Base-by-base conservation (phyloP, 1,140 invertebrate genomes). In the Drosophila triauraria region DNA sequence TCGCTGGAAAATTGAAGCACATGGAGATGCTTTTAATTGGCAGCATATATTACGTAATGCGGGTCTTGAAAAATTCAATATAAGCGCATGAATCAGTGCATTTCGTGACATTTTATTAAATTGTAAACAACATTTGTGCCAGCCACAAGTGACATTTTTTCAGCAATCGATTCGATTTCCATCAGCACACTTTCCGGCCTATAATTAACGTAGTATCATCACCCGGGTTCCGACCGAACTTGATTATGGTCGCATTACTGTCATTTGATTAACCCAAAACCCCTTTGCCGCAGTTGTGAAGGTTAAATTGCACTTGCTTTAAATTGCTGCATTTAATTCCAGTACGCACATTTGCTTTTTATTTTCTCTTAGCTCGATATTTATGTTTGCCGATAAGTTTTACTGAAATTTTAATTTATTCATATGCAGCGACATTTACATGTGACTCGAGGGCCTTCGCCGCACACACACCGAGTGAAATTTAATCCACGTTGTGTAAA, bases 341-440 rank as follows among this genome's bases (percentile, higher is more conserved):
- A 54, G 50, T 61, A 30, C 6, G 23, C 10, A 25, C 44, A 38
- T 58, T 54, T 48, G 30, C 23, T 69, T 32, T 51, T 43, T 51
- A 35, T 74, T 56, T 58, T 32, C 20, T 30, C 44, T 56, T 61
- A 20, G n/a, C 27, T 51, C 23, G 1, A 10, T 25, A 35, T 47
- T 75, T 56, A 58, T 61, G 17, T 63, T 46, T 63, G 27, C 35
- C 46, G 17, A 75, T 63, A 75, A 78, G 80, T 82, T 79, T 67
- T 72, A 82, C 72, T 78, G 75, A 62, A 72, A 62, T 62, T 78
- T 65, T 82, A 82, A 82, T 75, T 61, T 70, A 75, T 75, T 78
- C 70, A 67, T 77, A 58, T 65, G 57, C 40, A 25, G 60, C 57
- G 62, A 72, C 59, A 80, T 80, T 80, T 54, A 27, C 46, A 23